Percentiles rank a stretch among this genome's conserved stretches.
phyloP scores from a whole-genome alignment of 2,113 vertebrate species.

The Nerophis lumbriciformis region DNA sequence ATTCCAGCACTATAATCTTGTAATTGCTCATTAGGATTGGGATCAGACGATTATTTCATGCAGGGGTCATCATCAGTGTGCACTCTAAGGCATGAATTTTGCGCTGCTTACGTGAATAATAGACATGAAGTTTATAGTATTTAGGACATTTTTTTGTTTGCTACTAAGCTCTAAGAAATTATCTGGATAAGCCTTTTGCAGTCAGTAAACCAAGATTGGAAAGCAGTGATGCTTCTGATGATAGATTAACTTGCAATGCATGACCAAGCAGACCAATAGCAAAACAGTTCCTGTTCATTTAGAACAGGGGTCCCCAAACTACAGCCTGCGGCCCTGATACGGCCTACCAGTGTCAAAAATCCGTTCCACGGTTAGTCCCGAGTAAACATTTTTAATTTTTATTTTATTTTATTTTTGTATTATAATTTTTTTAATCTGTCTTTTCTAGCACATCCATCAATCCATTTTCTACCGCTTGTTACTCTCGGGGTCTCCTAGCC shows the following conservation, averaged over 20 bases:
- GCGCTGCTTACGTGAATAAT: constrained; percentile 2
- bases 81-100: constrained; percentile 4
- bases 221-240: constrained; percentile 38
- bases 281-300: constrained; percentile 39
- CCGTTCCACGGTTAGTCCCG: no score
- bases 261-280: constrained; percentile 45
- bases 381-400: no score
- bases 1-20: constrained; percentile 43
- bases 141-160: background rate
- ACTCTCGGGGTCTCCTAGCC: no score
- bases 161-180: constrained; percentile 18
- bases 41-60: constrained; percentile 57
- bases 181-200: constrained; percentile 26
- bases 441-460: no score
- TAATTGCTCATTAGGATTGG: constrained; percentile 64
- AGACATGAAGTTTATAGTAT: background rate
- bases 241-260: constrained; percentile 39
- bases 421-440: no score
- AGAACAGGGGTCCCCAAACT: constrained; percentile 20
- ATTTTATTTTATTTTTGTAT: no score
- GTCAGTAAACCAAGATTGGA: constrained; percentile 45
- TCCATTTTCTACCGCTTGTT: no score
- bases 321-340: no score
- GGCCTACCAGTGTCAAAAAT: no score
- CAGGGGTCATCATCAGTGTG: constrained; percentile 33